Base-by-base conservation (phyloP, 1,140 invertebrate species). In the Drosophila tani region DNA sequence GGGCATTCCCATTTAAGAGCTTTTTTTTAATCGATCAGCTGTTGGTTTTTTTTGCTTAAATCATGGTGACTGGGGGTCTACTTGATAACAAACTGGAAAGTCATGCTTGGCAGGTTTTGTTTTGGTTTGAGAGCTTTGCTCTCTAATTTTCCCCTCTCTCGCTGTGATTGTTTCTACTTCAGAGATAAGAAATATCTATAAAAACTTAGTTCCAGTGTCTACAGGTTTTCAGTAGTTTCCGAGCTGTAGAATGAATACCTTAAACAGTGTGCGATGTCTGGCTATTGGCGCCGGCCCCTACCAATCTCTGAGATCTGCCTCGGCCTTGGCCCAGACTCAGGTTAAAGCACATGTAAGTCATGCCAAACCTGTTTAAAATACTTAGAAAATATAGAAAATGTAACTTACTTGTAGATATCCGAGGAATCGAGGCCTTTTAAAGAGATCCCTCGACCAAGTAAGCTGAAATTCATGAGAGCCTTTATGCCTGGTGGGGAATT, bases 401-500 rank as follows among this genome's bases (percentile, higher is more conserved):
- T 7, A 32, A 12, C 21, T 17, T 17, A n/a, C n/a, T 35, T 27
- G 3, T n/a, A 70, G 67, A 24, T 24, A 11, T 2, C 64, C 0
- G 60, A 58, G 41, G 57, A 62, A 3, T n/a, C 1, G 17, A 70
- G 66, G 2, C 32, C 75, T 0, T 90, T 43, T 21, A 51, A 50
- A 3, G 74, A 81, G 2, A 15, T 88, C 17, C 84, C 84, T 0
- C 74, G 81, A 0, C 85, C 82, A 5, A 35, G 65, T 1, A 90
- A 74, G 41, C 21, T 71, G 7, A 47, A 69, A 12, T 82, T 91
- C 8, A 40, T 91, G 53, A 63, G 82, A 9, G 62, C 71, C 27
- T 90, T 90, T 29, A 63, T 90, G 79, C 82, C 79, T 0, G 85
- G 85, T 0, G 85, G 85, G 0, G 75, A 86, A 12, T 91, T 82